A percentile compares a stretch with the other conserved stretches of the same genome.
phyloP scores from a whole-genome alignment of 2,113 vertebrate species.

The Tamias sibiricus region DNA sequence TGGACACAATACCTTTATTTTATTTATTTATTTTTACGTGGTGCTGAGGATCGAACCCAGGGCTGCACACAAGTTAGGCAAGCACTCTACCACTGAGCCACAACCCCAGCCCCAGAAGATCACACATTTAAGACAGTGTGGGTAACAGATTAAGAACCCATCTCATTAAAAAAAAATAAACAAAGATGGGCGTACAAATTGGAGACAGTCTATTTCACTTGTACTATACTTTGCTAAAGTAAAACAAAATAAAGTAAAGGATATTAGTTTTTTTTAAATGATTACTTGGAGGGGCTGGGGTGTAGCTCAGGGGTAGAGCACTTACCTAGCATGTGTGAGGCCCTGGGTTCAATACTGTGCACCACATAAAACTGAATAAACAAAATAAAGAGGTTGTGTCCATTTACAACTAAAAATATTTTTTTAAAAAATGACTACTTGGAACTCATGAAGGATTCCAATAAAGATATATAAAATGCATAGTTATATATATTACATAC shows the following conservation, averaged over 20 bases:
- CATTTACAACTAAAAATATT: too few relatives aligned
- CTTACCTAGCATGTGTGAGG: too few relatives aligned
- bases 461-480: neutral
- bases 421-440: neutral
- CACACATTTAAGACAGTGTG: neutral
- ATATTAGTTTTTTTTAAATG: neutral
- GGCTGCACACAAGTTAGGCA: too few relatives aligned
- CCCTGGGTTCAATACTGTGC: too few relatives aligned
- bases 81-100: too few relatives aligned
- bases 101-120: too few relatives aligned
- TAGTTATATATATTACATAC: neutral
- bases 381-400: too few relatives aligned
- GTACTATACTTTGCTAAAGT: neutral
- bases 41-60: too few relatives aligned
- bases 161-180: neutral
- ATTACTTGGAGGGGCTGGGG: neutral
- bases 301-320: too few relatives aligned
- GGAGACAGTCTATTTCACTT: neutral
- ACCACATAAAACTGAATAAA: too few relatives aligned
- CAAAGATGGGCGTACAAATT: neutral
- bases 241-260: slow-evolving; percentile 5
- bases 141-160: neutral
- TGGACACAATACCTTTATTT: too few relatives aligned
- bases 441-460: neutral
- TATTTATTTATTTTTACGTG: too few relatives aligned